phyloP scores from a whole-genome alignment of 1,140 invertebrate genomes.

The Drosophila gunungcola region DNA sequence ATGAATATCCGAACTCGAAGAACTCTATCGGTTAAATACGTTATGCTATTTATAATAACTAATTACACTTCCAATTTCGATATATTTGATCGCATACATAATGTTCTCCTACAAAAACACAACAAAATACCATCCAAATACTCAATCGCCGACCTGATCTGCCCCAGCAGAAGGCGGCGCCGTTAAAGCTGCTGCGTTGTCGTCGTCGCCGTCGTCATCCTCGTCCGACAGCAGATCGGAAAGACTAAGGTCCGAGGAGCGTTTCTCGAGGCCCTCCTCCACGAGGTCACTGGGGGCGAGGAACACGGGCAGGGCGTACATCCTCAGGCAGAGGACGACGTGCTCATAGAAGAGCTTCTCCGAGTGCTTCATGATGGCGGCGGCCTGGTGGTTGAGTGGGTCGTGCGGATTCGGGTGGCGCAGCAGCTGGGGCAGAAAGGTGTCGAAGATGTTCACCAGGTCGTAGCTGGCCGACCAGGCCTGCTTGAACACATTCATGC shows the following conservation, averaged over 20 bases:
- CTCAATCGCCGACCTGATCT: slow-evolving; percentile 3
- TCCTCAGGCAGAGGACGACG: slow-evolving; percentile 97
- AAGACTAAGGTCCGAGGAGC: slow-evolving; percentile 64
- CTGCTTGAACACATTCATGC: slow-evolving; percentile 99
- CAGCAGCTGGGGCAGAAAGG: slow-evolving; percentile 98
- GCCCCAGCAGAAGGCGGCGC: background rate
- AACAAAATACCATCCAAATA: slow-evolving; percentile 29
- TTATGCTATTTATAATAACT: background rate
- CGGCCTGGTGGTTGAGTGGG: slow-evolving; percentile 99
- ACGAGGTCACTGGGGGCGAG: background rate
- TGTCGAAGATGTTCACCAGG: slow-evolving; percentile 99
- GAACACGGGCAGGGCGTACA: slow-evolving; percentile 91
- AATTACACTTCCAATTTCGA: slow-evolving; percentile 18
- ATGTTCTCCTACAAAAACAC: slow-evolving; percentile 22
- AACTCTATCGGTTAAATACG: no score
- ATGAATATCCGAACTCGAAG: no score
- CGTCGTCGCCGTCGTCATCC: slow-evolving; percentile 25
- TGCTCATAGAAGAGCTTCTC: slow-evolving; percentile 99
- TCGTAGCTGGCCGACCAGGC: slow-evolving; percentile 97
- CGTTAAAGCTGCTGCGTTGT: background rate
- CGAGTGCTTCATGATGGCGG: slow-evolving; percentile 99
- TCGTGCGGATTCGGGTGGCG: slow-evolving; percentile 99
- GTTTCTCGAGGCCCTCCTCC: slow-evolving; percentile 53
- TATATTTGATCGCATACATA: slow-evolving; percentile 22
- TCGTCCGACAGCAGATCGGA: slow-evolving; percentile 61